Evolutionary conservation across 2,797 vertebrate genomes (phyloP).

Genomic region (Acanthurus lineatus): DNA sequence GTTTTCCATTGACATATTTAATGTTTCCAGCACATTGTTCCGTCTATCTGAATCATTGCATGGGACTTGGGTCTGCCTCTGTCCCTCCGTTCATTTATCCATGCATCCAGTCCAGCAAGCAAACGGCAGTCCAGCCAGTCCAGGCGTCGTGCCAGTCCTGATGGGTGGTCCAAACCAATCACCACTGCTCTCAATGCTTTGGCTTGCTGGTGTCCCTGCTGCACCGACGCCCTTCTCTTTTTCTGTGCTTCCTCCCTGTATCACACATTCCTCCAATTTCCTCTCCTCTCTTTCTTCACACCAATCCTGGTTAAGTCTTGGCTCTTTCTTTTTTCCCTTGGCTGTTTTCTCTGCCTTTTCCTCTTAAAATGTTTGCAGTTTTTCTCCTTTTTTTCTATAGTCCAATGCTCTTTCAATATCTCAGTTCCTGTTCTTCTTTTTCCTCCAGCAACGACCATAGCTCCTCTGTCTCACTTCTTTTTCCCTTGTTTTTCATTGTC

Average conservation of each 20-base stretch:
- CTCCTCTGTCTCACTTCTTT: background rate
- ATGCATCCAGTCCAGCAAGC: slow-evolving; percentile 15
- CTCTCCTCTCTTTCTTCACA: slow-evolving; percentile 9
- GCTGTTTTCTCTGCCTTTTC: background rate
- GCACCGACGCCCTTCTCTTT: slow-evolving; percentile 43
- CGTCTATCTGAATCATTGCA: slow-evolving; percentile 52
- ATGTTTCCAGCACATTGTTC: slow-evolving; percentile 49
- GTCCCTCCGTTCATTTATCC: slow-evolving; percentile 57
- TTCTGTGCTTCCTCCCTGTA: slow-evolving; percentile 7
- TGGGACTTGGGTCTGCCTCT: slow-evolving; percentile 49
- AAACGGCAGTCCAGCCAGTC: slow-evolving; percentile 25
- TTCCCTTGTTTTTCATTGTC: background rate
- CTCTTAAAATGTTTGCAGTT: background rate
- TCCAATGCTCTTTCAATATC: background rate
- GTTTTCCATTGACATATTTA: slow-evolving; percentile 45
- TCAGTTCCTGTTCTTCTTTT: background rate
- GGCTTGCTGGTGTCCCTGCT: slow-evolving; percentile 54
- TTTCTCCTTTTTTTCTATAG: background rate
- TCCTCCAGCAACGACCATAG: background rate
- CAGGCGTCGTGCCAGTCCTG: slow-evolving; percentile 69
- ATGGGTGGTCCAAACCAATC: slow-evolving; percentile 80
- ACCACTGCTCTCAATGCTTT: slow-evolving; percentile 46
- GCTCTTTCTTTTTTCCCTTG: background rate
- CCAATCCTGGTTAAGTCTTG: background rate
- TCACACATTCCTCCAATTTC: slow-evolving; percentile 32